phyloP scores from a whole-genome alignment of 2,113 vertebrate species.

The Connochaetes taurinus region DNA sequence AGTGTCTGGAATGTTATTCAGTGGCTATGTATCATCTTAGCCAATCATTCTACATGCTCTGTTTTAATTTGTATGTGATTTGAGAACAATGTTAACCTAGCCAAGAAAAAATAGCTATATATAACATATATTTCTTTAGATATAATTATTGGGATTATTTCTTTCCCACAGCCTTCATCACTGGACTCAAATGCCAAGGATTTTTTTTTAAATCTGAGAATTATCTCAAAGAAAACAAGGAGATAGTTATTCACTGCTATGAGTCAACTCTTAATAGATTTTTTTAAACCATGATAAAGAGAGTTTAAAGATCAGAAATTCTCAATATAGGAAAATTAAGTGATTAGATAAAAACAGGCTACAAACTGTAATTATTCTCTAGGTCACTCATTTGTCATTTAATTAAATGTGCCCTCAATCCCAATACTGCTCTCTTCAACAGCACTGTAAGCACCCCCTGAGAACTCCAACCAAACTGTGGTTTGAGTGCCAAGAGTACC shows the following conservation, averaged over 20 bases:
- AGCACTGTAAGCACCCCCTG: not conserved
- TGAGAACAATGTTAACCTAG: not conserved
- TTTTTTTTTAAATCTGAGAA: not conserved
- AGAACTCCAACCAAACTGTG: not conserved
- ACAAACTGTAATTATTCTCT: conserved; percentile 32
- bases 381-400: conserved; percentile 41
- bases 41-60: not conserved
- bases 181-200: not conserved
- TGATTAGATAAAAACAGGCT: conserved; percentile 32
- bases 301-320: conserved; percentile 51
- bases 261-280: conserved; percentile 24
- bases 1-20: not conserved
- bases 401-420: conserved; percentile 34
- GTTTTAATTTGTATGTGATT: not conserved
- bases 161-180: not conserved
- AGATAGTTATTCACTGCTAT: not conserved
- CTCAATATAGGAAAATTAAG: conserved; percentile 21
- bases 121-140: not conserved
- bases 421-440: not conserved
- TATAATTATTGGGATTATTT: conserved; percentile 1
- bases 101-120: not conserved
- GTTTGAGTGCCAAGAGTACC: not conserved
- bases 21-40: not conserved
- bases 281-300: conserved; percentile 5
- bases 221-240: conserved; percentile 6